Percentiles rank a stretch among this genome's conserved stretches.
phyloP scores from a whole-genome alignment of 2,113 vertebrate genomes.

The Poicephalus gulielmi region DNA sequence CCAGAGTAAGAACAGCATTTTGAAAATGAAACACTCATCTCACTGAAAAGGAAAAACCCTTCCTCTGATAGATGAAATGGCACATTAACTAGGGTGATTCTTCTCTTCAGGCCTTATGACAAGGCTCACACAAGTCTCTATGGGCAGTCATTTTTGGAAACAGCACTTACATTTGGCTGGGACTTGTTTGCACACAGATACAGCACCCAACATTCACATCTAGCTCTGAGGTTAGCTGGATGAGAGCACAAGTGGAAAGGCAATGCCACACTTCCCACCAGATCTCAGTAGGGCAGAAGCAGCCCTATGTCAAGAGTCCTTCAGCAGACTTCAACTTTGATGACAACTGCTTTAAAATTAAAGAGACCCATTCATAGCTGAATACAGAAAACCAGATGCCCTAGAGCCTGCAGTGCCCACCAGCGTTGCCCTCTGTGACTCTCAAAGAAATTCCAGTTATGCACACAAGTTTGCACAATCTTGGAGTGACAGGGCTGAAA shows the following conservation, averaged over 20 bases:
- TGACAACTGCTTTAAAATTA: neutral
- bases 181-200: neutral
- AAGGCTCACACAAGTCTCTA: neutral
- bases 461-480: neutral
- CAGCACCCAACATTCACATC: neutral
- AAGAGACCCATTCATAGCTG: neutral
- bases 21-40: neutral
- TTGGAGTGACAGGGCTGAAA: neutral
- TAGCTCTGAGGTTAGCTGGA: neutral
- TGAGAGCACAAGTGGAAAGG: neutral
- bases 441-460: neutral
- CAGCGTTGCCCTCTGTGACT: neutral
- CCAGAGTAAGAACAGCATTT: neutral
- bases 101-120: neutral
- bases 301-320: neutral
- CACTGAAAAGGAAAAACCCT: neutral
- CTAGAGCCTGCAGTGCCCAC: fast-evolving
- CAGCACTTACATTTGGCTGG: fast-evolving
- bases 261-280: neutral
- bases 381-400: neutral
- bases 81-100: neutral
- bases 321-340: neutral
- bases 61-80: neutral
- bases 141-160: fast-evolving
- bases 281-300: fast-evolving